phyloP scores from a whole-genome alignment of 53 echinoderm and acorn worm genomes.

The Hippasteria phrygiana region DNA sequence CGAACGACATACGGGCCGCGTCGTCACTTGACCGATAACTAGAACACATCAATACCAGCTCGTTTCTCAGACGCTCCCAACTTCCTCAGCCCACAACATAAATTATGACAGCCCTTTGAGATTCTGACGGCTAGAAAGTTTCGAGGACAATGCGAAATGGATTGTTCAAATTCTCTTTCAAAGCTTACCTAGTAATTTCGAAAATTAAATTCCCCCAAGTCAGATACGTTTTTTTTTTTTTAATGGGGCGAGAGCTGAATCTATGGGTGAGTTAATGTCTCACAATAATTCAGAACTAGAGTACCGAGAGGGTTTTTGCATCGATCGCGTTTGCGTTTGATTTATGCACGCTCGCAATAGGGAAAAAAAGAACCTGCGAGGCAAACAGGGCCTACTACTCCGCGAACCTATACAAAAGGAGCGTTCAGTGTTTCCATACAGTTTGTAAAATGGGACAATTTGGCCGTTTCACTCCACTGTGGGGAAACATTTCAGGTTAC shows the following conservation, averaged over 20 bases:
- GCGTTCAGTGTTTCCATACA: no score
- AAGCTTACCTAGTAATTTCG: neutral
- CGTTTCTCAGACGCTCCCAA: neutral
- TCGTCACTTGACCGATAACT: no score
- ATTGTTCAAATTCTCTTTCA: neutral
- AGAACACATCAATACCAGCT: no score
- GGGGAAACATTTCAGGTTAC: no score
- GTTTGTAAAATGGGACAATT: no score
- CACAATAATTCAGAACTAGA: neutral
- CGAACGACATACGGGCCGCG: no score
- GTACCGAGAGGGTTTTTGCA: neutral
- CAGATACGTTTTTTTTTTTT: neutral
- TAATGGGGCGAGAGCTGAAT: neutral
- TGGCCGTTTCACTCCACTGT: no score
- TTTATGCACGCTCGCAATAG: neutral
- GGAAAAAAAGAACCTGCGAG: neutral
- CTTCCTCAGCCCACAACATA: neutral
- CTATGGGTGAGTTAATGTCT: constrained; percentile 10
- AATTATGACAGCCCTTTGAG: neutral
- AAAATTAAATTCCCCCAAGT: neutral
- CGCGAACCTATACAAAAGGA: no score
- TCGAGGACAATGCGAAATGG: neutral
- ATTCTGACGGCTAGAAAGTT: neutral
- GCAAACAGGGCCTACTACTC: neutral
- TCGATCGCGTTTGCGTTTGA: neutral